Evolutionary conservation across 1,140 invertebrate genomes (phyloP).

Genomic region (Platorchestia sp.): DNA sequence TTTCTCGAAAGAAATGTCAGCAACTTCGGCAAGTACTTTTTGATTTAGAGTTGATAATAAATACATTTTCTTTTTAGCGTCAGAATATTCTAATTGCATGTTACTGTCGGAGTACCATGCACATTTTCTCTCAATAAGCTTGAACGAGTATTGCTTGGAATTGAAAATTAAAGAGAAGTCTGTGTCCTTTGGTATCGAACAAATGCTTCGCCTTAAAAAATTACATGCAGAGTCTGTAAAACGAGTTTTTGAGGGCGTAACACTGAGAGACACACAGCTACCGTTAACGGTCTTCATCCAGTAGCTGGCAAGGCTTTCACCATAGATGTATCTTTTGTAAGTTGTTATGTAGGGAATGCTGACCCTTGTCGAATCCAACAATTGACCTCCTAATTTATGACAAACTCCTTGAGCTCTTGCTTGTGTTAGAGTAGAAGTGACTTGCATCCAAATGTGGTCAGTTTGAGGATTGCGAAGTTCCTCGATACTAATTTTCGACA

Average conservation of each 20-base stretch:
- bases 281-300: neutral
- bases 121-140: neutral
- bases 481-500: neutral
- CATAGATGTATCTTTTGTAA: neutral
- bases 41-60: neutral
- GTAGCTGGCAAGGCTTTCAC: neutral
- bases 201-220: constrained; percentile 4
- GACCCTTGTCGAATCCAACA: neutral
- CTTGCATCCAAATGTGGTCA: neutral
- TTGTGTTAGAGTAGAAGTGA: neutral
- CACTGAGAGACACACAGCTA: neutral
- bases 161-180: neutral
- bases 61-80: neutral
- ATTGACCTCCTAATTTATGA: neutral
- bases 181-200: neutral
- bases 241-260: neutral
- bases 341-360: neutral
- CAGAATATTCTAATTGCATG: constrained; percentile 4
- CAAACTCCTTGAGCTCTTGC: neutral
- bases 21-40: neutral
- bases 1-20: neutral
- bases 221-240: neutral
- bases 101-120: constrained; percentile 26
- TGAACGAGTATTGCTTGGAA: neutral
- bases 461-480: neutral